These are phyloP conservation scores for Macaca fascicularis DNA, from an alignment of 2,113 vertebrate species.

Conservation along the genomic window DNA sequence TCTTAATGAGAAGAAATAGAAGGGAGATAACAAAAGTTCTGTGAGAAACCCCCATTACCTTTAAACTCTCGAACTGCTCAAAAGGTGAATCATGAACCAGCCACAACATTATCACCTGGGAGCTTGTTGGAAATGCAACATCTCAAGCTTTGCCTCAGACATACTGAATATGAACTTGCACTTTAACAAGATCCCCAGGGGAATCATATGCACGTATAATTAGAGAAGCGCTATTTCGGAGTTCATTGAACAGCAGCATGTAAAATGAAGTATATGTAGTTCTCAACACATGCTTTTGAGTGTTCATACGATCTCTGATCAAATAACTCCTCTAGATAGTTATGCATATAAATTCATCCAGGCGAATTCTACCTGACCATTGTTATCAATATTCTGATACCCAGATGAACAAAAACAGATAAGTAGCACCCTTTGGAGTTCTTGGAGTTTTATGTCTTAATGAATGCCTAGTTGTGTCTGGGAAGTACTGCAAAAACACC, in stretches of 20 bases:
- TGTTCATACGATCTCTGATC: neutral
- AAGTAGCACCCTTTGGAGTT: neutral
- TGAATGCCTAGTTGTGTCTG: neutral
- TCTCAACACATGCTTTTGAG: neutral
- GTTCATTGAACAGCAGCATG: neutral
- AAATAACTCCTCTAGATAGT: neutral
- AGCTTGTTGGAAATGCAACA: neutral
- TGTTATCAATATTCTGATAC: neutral
- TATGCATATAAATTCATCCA: neutral
- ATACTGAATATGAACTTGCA: neutral
- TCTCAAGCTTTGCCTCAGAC: neutral
- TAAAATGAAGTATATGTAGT: neutral
- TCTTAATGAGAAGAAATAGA: neutral
- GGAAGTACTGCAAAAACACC: neutral
- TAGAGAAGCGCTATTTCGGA: accelerated
- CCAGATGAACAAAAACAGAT: neutral
- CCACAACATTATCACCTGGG: neutral
- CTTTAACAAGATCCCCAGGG: neutral
- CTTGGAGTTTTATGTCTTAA: neutral
- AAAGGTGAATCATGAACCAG: neutral
- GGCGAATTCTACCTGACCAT: neutral
- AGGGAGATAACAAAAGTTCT: neutral
- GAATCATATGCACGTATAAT: accelerated
- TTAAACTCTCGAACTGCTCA: neutral
- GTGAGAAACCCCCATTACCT: neutral